Conservation (phyloP, 30 jellyfish, hydroid and myxozoan genomes). For the Chrysaora quinquecirrha region DNA sequence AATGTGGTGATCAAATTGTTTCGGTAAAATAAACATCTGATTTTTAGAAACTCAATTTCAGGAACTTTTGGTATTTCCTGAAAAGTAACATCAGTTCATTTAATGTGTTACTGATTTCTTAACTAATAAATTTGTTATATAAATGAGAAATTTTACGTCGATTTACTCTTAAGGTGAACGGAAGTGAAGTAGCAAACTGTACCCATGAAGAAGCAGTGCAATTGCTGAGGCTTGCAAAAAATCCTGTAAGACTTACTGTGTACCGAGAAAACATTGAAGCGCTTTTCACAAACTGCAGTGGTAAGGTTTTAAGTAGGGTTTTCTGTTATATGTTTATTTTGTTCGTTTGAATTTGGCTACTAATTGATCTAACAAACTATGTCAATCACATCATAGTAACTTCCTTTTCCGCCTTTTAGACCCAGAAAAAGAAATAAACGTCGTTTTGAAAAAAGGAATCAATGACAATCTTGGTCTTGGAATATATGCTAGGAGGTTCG, state of each 20-base stretch:
- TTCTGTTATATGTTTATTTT: too few species aligned
- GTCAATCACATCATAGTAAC: too few species aligned
- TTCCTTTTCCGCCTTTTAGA: slow-evolving; percentile 4
- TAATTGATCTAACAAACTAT: too few species aligned
- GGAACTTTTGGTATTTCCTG: too few species aligned
- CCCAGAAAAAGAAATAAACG: slow-evolving; percentile 48
- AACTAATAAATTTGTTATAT: too few species aligned
- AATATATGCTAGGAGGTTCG: slow-evolving; percentile 58
- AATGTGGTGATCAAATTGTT: slow-evolving; percentile 56
- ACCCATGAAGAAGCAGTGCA: slow-evolving; percentile 58
- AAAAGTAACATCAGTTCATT: too few species aligned
- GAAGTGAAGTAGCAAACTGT: slow-evolving; percentile 5
- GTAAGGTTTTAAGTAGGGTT: too few species aligned
- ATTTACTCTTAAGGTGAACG: too few species aligned
- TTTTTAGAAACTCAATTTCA: too few species aligned
- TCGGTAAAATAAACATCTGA: too few species aligned
- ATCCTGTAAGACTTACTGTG: slow-evolving; percentile 45
- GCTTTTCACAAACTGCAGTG: slow-evolving; percentile 35
- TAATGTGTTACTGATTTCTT: too few species aligned
- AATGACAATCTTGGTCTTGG: slow-evolving; percentile 79
- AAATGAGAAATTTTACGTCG: too few species aligned
- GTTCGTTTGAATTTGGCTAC: not conserved
- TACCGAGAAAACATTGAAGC: slow-evolving; percentile 65
- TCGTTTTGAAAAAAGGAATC: slow-evolving; percentile 59
- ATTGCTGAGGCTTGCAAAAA: slow-evolving; percentile 55